Evolutionary conservation across 2,888 invertebrate species (phyloP), one percentile per base, ranked within the genome.

Genomic region (Andrena camellia): DNA sequence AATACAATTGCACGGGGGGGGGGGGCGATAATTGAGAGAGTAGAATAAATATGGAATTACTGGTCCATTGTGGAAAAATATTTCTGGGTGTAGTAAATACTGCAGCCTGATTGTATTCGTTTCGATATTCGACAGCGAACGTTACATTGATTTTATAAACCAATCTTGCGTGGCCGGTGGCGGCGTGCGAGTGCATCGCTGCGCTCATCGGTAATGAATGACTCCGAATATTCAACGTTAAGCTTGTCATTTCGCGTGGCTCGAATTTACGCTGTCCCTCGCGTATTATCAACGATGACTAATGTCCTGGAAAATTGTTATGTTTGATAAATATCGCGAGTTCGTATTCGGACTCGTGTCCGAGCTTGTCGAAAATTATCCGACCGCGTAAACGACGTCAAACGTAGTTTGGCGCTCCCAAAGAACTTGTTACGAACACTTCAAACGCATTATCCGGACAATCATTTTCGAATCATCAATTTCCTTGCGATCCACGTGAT

Each of bases 141-240:
- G 69, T 85, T 78, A 83, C 68, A 50, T 75, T 67, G n/a, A 70
- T 83, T 78, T 83, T 75, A 67, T 79, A 79, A 62, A 79, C 79
- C 68, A 69, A 66, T 85, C 59, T 74, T 62, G 72, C 67, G 72
- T 72, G 70, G 54, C 52, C 80, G 59, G 80, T 13, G 17, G 42
- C 17, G 42, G 17, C 42, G 31, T 26, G 20, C 60, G 3, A 54
- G 29, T 79, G 79, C 64, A 29, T 57, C 64, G 29, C n/a, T 10
- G 70, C 80, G n/a, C 66, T 60, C 66, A 52, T 66, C 80, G 79
- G 42, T 79, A 79, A 80, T 79, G 80, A 80, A 80, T 71, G 64
- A 79, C 70, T 64, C 20, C 20, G 79, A 79, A 80, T 79, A 79
- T 80, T 64, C 70, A 35, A 71, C 64, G 70, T 66, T 70, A 71